Evolutionary conservation across 2,888 invertebrate species (phyloP), one percentile per base, ranked within the genome.

Genomic region (Lasioglossum figueresi): DNA sequence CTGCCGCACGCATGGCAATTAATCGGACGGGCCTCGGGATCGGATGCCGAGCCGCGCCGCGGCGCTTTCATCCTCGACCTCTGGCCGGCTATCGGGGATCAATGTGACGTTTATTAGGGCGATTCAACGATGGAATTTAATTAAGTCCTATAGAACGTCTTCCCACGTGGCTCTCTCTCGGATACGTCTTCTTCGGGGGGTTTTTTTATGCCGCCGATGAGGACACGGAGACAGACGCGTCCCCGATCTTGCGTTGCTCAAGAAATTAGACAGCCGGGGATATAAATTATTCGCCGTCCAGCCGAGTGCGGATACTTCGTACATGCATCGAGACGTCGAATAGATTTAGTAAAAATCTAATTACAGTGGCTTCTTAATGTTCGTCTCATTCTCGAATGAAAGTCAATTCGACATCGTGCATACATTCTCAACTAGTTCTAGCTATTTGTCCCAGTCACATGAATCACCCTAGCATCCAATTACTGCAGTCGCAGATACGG

Each of bases 391-490:
- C 52, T 23, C 52, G 23, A 23, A 23, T 2, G 52, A n/a, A 52
- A 52, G 10, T 23, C 8, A 52, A 52, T n/a, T 52, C 52, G 52
- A 52, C 52, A 52, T n/a, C 52, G 52, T 3, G 3, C 52, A 52
- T n/a, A n/a, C n/a, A 52, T 52, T 52, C 27, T 59, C 59, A 10
- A 10, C 27, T 27, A 59, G 59, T 27, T 27, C 59, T 59, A 52
- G 59, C 59, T 27, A 27, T 59, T 59, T 27, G 59, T 59, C 27
- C 59, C 14, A 27, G 59, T 59, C 27, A 27, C 27, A 59, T 31
- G 59, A 59, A 59, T 59, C 59, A 59, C 27, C 59, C 59, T 59
- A 71, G 81, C 83, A 83, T 83, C 76, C 63, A 81, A 76, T 71
- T 68, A 34, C 80, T 23, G 27, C 27, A 70, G 74, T 77, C 74